Percentiles rank a stretch among this genome's conserved stretches.
These are phyloP conservation scores for Halotydeus destructor DNA, from an alignment of 1,140 invertebrate genomes.

Conservation along the genomic window DNA sequence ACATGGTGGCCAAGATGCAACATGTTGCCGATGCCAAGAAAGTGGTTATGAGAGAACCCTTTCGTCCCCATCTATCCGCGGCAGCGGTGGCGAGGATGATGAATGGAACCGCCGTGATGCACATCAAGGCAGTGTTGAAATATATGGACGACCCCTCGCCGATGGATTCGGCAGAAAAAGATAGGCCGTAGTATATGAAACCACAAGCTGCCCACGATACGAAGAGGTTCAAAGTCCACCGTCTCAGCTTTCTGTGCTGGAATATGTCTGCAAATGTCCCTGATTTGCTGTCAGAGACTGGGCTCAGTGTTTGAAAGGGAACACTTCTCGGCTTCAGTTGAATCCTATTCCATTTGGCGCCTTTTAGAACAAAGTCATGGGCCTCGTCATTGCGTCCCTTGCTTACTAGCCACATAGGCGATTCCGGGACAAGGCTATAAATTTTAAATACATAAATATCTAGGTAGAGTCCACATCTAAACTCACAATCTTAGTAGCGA, in stretches of 20 bases:
- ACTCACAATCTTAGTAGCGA: constrained; percentile 19
- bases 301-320: background rate
- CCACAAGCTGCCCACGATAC: constrained; percentile 20
- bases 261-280: constrained; percentile 11
- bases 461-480: background rate
- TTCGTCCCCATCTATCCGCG: constrained; percentile 39
- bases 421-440: constrained; percentile 17
- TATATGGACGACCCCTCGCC: constrained; percentile 29
- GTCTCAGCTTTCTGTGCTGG: constrained; percentile 12
- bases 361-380: constrained; percentile 11
- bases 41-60: constrained; percentile 28
- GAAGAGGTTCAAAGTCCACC: constrained; percentile 17
- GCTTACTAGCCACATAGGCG: constrained; percentile 16
- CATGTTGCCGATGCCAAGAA: constrained; percentile 33
- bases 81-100: constrained; percentile 22
- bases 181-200: constrained; percentile 21
- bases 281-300: background rate
- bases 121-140: constrained; percentile 44
- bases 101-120: constrained; percentile 44
- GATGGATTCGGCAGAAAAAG: constrained; percentile 18
- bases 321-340: constrained; percentile 1
- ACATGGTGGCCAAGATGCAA: constrained; percentile 26
- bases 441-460: background rate
- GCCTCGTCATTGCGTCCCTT: constrained; percentile 11
- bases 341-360: constrained; percentile 14